Conservation (phyloP, 2,797 vertebrate genomes). For the Mormyrops attenuatus region DNA sequence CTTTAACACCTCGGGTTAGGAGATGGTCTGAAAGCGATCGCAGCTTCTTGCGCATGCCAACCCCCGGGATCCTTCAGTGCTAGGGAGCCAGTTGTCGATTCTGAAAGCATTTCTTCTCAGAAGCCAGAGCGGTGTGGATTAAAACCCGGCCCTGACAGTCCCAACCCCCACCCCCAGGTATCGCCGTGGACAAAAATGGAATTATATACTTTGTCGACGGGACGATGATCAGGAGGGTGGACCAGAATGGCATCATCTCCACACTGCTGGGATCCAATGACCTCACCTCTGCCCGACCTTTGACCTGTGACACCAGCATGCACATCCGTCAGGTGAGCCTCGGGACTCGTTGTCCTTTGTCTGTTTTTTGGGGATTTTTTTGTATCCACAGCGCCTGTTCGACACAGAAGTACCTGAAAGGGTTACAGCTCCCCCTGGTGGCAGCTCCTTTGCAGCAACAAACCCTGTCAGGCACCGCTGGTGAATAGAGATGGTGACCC, state of each 20-base stretch:
- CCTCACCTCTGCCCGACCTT: constrained; percentile 86
- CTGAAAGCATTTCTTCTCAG: constrained; percentile 32
- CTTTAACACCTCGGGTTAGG: neutral
- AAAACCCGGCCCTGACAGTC: constrained; percentile 18
- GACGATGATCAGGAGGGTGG: constrained; percentile 97
- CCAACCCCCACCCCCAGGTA: constrained; percentile 53
- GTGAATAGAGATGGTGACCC: neutral
- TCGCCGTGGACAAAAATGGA: constrained; percentile 90
- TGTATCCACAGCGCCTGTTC: neutral
- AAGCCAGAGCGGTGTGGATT: constrained; percentile 39
- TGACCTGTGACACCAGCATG: constrained; percentile 98
- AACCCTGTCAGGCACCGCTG: neutral
- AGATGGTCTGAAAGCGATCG: neutral
- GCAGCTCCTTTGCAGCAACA: neutral
- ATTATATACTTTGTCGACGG: constrained; percentile 97
- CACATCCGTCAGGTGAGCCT: constrained; percentile 89
- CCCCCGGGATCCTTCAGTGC: constrained; percentile 35
- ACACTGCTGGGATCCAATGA: constrained; percentile 93
- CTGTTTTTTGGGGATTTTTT: neutral
- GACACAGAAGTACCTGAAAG: neutral
- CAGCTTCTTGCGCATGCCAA: neutral
- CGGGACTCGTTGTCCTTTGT: neutral
- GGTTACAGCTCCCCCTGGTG: constrained; percentile 27
- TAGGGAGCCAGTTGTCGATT: constrained; percentile 39
- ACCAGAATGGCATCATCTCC: constrained; percentile 97